Evolutionary conservation across 2,797 vertebrate genomes (phyloP), one percentile per base, ranked within the genome.

Genomic region (Danio kyathit): DNA sequence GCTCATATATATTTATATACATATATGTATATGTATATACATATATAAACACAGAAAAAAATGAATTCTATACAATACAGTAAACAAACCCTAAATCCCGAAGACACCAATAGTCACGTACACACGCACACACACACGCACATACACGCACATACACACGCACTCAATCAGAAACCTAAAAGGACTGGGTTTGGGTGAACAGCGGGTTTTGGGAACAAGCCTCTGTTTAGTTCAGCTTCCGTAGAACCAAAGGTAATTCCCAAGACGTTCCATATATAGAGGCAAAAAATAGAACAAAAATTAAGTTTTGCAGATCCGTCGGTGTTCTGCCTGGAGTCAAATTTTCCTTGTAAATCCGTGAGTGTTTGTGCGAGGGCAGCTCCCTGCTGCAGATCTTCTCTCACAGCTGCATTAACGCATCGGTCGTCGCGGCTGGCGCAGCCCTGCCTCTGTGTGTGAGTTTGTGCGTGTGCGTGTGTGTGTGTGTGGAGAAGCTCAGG

Each of bases 191-290:
- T 72, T 77, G 76, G 67, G 76, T n/a, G 14, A 17, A 69, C 38
- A 60, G 66, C 13, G 13, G 70, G 57, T 60, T 67, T 44, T 65
- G 83, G 56, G 56, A 73, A 80, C 70, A 75, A 75, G 84, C 86
- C 85, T 89, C 88, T 67, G 86, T 88, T 83, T 87, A 89, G 88
- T 90, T 92, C 78, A 79, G 88, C 73, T 82, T 90, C 83, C 63
- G 88, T 89, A 83, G 88, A 92, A 90, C 85, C 86, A 84, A 81
- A 74, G 90, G 89, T 91, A 92, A 94, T 92, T 94, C 91, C 92
- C 89, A 91, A 88, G 89, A 87, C 85, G 87, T 79, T 90, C 90
- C 88, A 85, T 19, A 49, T 8, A 59, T 69, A 49, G 72, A 9
- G 17, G 41, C 3, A 6, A 80, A 82, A 83, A 84, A 69, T 13